Conservation (phyloP, 2,797 vertebrate genomes). For the Protosalanx chinensis region DNA sequence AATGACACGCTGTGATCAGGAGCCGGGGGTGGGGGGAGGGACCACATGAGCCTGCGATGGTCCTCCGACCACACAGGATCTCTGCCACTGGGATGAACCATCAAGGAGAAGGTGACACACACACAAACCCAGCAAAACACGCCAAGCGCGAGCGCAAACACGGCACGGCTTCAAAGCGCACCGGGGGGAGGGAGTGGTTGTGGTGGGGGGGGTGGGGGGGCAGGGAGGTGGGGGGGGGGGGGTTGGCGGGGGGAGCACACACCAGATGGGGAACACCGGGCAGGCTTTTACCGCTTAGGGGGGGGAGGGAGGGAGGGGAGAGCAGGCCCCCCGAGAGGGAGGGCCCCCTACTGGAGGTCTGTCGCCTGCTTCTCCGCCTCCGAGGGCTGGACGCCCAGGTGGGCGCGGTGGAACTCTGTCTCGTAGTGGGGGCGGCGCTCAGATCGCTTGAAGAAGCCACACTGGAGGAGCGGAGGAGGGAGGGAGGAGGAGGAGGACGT, state of each 20-base stretch:
- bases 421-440: conserved; percentile 75
- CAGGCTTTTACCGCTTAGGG: conserved; percentile 68
- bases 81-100: conserved; percentile 56
- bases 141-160: neutral
- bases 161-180: neutral
- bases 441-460: conserved; percentile 89
- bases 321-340: conserved; percentile 25
- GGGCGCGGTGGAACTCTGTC: conserved; percentile 84
- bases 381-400: conserved; percentile 85
- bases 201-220: neutral
- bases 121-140: neutral
- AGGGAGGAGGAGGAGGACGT: neutral
- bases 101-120: conserved; percentile 30
- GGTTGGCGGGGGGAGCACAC: conserved; percentile 24
- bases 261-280: neutral
- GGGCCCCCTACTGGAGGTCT: conserved; percentile 66
- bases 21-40: neutral
- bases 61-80: neutral
- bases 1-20: neutral
- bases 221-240: conserved; percentile 27
- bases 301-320: conserved; percentile 35
- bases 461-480: conserved; percentile 64
- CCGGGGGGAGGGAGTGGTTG: neutral
- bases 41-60: neutral
- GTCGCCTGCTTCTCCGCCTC: conserved; percentile 81